Conservation (phyloP, 2,888 invertebrate species). For the Conomelus anceps region DNA sequence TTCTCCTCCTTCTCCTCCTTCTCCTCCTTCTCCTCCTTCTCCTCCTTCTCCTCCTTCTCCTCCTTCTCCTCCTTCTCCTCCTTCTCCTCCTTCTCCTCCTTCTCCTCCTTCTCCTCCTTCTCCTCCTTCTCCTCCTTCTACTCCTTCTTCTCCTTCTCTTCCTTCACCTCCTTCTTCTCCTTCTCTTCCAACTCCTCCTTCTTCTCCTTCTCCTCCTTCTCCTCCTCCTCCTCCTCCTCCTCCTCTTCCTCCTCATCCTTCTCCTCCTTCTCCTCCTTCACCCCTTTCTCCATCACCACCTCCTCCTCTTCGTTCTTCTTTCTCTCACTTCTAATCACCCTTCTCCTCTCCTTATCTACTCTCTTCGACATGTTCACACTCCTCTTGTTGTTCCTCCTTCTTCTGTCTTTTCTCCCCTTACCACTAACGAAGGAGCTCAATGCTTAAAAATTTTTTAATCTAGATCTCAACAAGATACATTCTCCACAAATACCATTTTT, state of each 20-base stretch:
- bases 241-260: background rate
- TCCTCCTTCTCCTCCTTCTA: background rate
- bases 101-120: background rate
- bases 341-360: background rate
- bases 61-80: background rate
- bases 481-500: too few species aligned
- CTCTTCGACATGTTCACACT: background rate
- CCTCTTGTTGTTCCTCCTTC: background rate
- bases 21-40: too few species aligned
- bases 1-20: too few species aligned
- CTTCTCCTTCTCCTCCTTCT: background rate
- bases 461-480: too few species aligned
- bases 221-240: too few species aligned
- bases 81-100: background rate
- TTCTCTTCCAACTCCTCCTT: background rate
- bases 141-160: background rate
- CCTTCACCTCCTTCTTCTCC: background rate
- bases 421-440: too few species aligned
- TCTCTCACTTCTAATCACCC: background rate
- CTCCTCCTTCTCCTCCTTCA: background rate
- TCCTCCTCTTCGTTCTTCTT: background rate
- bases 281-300: background rate
- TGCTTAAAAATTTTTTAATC: too few species aligned
- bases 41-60: background rate
- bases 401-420: background rate